These are phyloP conservation scores for Xestia rhomboidea DNA, from an alignment of 2,888 invertebrate species.

Conservation along the genomic window DNA sequence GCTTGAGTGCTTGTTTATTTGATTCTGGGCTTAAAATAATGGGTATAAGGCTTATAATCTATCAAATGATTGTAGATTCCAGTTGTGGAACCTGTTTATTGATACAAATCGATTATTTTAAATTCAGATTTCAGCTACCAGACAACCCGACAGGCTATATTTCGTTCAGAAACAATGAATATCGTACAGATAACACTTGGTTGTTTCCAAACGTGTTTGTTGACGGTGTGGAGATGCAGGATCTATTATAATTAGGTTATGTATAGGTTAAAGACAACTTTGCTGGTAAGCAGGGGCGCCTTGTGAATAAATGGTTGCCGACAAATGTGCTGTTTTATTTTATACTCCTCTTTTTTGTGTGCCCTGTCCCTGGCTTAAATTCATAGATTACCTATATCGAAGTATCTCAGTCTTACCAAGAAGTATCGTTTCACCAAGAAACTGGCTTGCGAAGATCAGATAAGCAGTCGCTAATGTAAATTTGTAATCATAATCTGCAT, in stretches of 20 bases:
- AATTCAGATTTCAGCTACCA: not conserved
- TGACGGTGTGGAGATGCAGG: conserved; percentile 49
- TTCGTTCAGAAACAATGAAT: conserved; percentile 5
- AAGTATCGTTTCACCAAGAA: not conserved
- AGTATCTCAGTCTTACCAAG: not conserved
- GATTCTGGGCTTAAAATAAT: not conserved
- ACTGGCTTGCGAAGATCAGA: not conserved
- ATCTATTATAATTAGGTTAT: conserved; percentile 64
- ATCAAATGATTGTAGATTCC: not conserved
- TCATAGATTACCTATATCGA: not conserved
- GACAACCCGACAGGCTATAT: not conserved
- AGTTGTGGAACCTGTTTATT: not conserved
- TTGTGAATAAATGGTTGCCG: conserved; percentile 68
- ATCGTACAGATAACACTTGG: conserved; percentile 24
- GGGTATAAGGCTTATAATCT: not conserved
- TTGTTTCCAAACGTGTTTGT: conserved; percentile 38
- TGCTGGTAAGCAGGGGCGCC: conserved; percentile 62
- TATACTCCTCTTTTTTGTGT: not conserved
- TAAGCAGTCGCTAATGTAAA: not conserved
- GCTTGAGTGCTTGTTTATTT: not conserved
- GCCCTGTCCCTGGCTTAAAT: not conserved
- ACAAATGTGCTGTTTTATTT: conserved; percentile 55
- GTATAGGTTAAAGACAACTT: conserved; percentile 59
- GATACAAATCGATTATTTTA: not conserved
- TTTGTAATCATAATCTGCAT: not conserved